A percentile compares a stretch with the other conserved stretches of the same genome.
phyloP scores from a whole-genome alignment of 2,113 vertebrate genomes.

The Lamprotornis superbus region DNA sequence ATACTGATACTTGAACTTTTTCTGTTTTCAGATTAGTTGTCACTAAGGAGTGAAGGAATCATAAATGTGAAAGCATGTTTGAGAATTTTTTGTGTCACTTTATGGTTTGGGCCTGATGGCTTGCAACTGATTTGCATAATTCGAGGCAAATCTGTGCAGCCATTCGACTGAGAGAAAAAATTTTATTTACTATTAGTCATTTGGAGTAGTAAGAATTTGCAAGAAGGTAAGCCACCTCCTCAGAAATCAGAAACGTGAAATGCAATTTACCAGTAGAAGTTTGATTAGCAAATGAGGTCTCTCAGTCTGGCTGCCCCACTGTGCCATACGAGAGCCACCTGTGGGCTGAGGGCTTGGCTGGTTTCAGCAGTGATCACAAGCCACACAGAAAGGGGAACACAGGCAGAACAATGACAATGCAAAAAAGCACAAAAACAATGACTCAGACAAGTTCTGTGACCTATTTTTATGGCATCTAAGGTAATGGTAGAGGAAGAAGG shows the following conservation, averaged over 20 bases:
- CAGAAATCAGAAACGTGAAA: not conserved
- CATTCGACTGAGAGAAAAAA: not conserved
- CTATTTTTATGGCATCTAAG: not conserved
- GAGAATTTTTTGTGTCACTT: not conserved
- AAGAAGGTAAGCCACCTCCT: not conserved
- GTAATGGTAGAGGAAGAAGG: not conserved
- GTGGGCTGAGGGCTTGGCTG: not conserved
- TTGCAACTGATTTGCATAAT: not conserved
- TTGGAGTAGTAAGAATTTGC: not conserved
- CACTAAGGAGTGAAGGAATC: not conserved
- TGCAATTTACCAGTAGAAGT: not conserved
- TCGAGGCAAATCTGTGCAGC: rapidly evolving
- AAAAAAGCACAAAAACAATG: not conserved
- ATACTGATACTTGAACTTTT: not conserved
- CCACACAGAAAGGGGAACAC: not conserved
- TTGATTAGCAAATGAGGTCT: not conserved
- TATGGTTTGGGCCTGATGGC: not conserved
- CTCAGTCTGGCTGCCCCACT: rapidly evolving
- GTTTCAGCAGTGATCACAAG: not conserved
- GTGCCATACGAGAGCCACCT: rapidly evolving
- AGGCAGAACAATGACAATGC: not conserved
- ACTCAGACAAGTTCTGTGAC: not conserved
- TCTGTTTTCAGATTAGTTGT: not conserved
- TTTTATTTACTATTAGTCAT: not conserved
- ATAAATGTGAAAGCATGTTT: not conserved